A percentile compares a stretch with the other conserved stretches of the same genome.
These are phyloP conservation scores for Botrylloides violaceus DNA, from an alignment of 23 tunicate genomes.

Conservation along the genomic window DNA sequence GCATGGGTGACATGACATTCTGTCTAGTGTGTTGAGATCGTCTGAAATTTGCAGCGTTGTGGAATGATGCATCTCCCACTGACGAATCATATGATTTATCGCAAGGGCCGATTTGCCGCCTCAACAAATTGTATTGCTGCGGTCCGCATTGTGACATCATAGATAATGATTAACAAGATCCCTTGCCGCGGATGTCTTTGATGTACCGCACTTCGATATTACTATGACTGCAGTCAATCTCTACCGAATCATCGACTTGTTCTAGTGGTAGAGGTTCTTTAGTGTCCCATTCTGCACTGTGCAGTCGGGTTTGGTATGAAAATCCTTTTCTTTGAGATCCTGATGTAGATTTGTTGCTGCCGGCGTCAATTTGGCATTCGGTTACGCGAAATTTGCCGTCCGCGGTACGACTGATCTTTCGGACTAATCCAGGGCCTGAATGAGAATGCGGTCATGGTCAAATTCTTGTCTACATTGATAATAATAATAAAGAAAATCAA, in stretches of 20 bases:
- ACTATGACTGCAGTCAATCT: slow-evolving; percentile 79
- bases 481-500: no score
- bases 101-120: slow-evolving; percentile 6
- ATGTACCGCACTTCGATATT: slow-evolving; percentile 73
- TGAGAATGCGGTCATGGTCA: no score
- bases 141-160: not conserved
- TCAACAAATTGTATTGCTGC: not conserved
- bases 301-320: no score
- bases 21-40: not conserved
- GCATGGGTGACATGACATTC: not conserved
- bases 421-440: not conserved
- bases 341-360: no score
- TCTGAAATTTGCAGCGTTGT: not conserved
- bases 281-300: slow-evolving; percentile 13
- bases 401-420: slow-evolving; percentile 37
- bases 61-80: not conserved
- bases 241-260: slow-evolving; percentile 30
- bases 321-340: no score
- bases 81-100: not conserved
- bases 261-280: slow-evolving; percentile 1
- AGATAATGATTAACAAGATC: not conserved
- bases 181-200: slow-evolving; percentile 3
- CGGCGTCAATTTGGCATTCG: no score
- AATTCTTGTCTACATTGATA: no score
- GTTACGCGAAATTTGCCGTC: slow-evolving; percentile 63